Percentiles rank a stretch among this genome's conserved stretches.
Conservation (phyloP, 2,113 vertebrate genomes). For the Poeciliopsis occidentalis region DNA sequence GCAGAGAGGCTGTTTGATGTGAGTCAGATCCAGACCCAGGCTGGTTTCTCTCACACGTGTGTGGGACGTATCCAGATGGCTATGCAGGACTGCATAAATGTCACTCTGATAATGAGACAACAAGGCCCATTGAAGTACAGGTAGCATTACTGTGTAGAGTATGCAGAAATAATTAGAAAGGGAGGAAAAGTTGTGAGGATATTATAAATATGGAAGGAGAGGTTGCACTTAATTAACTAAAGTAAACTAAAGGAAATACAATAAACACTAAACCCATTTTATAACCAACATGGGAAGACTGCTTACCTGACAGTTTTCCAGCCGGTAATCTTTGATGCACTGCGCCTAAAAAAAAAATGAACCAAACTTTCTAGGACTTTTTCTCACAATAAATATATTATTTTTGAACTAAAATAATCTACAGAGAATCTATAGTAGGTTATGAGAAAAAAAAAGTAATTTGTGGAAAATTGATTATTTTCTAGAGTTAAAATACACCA, state of each 20-base stretch:
- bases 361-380: no score
- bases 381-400: no score
- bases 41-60: slow-evolving; percentile 84
- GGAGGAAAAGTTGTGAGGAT: not conserved
- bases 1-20: slow-evolving; percentile 82
- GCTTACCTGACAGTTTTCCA: not conserved
- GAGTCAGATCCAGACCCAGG: slow-evolving; percentile 83
- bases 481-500: not conserved
- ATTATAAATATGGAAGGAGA: not conserved
- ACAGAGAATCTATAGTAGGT: not conserved
- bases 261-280: not conserved
- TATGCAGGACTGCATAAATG: slow-evolving; percentile 81
- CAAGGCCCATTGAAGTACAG: slow-evolving; percentile 65
- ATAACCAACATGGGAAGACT: not conserved
- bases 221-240: not conserved
- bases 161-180: not conserved
- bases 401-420: no score
- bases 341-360: no score
- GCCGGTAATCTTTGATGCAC: no score
- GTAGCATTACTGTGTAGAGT: slow-evolving; percentile 49
- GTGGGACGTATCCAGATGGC: slow-evolving; percentile 86
- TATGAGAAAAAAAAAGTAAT: not conserved
- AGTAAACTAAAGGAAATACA: not conserved
- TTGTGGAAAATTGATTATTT: not conserved
- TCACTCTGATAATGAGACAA: slow-evolving; percentile 82